These are phyloP conservation scores for Enteromius fasciolatus DNA, from an alignment of 2,797 vertebrate species.

Conservation along the genomic window DNA sequence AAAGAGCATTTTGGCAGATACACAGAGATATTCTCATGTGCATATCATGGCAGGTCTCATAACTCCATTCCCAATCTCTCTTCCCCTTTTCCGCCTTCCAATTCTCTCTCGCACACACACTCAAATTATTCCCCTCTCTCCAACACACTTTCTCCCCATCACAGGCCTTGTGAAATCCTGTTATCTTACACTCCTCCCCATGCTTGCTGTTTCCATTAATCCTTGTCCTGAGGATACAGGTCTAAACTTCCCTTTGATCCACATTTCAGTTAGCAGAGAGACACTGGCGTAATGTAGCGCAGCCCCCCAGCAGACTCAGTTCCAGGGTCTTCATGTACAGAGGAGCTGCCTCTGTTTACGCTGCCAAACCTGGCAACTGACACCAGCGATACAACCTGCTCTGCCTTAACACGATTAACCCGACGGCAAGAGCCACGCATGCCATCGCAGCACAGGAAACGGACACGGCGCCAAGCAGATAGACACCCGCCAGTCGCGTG, in stretches of 20 bases:
- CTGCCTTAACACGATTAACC: conserved; percentile 48
- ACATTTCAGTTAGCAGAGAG: conserved; percentile 77
- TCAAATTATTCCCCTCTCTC: conserved; percentile 27
- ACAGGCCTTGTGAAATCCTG: conserved; percentile 53
- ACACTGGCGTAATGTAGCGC: conserved; percentile 63
- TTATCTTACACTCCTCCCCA: conserved; percentile 57
- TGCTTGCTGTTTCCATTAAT: conserved; percentile 75
- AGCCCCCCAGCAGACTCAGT: conserved; percentile 36
- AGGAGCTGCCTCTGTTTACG: conserved; percentile 28
- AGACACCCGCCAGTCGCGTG: neutral
- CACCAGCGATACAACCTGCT: conserved; percentile 30
- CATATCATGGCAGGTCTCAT: conserved; percentile 33
- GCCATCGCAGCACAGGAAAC: conserved; percentile 3
- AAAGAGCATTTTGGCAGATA: conserved; percentile 37
- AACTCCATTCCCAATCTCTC: conserved; percentile 31
- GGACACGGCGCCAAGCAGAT: neutral
- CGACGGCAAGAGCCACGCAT: neutral
- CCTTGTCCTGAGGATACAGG: conserved; percentile 78
- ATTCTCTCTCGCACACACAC: conserved; percentile 20
- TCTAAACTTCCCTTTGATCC: conserved; percentile 85
- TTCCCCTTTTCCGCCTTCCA: conserved; percentile 19
- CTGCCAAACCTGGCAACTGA: conserved; percentile 32
- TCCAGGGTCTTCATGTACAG: conserved; percentile 21
- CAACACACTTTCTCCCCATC: conserved; percentile 32
- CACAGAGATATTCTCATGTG: conserved; percentile 36